Base-by-base conservation (phyloP, 92 coral and sea anemone species). In the Siderastrea siderea region DNA sequence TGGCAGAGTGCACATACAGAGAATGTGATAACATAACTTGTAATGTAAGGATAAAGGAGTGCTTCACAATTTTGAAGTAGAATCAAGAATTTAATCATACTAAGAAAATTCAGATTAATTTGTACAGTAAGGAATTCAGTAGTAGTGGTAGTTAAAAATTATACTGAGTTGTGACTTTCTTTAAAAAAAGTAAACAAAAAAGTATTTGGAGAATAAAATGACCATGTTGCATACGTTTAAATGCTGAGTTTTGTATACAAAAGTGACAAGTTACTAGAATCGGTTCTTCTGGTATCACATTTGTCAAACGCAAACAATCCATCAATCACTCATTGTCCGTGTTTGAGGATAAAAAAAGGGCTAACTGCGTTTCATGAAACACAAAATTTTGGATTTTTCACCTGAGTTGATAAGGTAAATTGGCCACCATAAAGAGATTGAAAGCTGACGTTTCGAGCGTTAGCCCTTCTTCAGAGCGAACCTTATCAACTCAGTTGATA, bases 151-250 rank as follows among this genome's bases (percentile, higher is more conserved):
- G 6, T 49, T 63, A 60, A 45, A 45, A 47, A 3, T 3, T 53
- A 57, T 19, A 17, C 14, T 79, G 70, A n/a, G 45, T 79, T 80
- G 74, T 43, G 53, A 67, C 65, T 80, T 67, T 55, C 83, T 49
- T 12, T 17, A 26, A 38, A 19, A 12, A 69, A 53, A 51, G n/a
- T 47, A 7, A 13, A 48, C 19, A 50, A 11, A 64, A 8, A 50
- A 17, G 54, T 46, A 3, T 46, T 11, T 51, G 44, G 84, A 43
- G 48, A 80, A 80, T 66, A 53, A 80, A 78, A 50, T 53, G 3
- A 19, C 47, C 75, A 50, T 52, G 17, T 67, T 13, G 12, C 50
- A 9, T 47, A 17, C 44, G 51, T 61, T 44, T 76, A 26, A 15
- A 38, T 3, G 51, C 43, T 46, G 2, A 44, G 64, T 8, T 2